Conservation (phyloP, 92 coral and sea anemone species). For the Epizoanthus fatuus region DNA sequence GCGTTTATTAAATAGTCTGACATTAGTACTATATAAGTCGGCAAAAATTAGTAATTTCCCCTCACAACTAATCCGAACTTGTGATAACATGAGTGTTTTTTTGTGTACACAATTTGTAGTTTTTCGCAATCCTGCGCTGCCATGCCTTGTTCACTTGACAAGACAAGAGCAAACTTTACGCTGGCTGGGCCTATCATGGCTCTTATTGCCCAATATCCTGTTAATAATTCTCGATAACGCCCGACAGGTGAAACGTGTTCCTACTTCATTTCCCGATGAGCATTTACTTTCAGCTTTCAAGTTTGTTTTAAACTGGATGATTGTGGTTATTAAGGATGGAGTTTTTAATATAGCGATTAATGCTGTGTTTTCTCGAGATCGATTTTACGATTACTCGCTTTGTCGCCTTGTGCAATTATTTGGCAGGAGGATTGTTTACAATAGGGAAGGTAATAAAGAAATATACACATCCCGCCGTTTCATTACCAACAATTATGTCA, state of each 20-base stretch:
- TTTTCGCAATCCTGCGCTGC: constrained; percentile 1
- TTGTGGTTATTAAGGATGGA: constrained; percentile 23
- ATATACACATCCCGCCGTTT: constrained; percentile 68
- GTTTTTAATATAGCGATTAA: constrained; percentile 62
- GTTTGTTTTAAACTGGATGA: constrained; percentile 35
- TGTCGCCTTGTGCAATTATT: constrained; percentile 62
- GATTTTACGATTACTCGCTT: constrained; percentile 55
- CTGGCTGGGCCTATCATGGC: constrained; percentile 27
- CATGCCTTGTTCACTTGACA: neutral
- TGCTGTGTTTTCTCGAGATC: constrained; percentile 65
- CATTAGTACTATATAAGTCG: neutral
- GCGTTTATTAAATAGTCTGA: neutral
- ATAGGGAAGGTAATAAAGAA: constrained; percentile 71
- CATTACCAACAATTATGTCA: constrained; percentile 79
- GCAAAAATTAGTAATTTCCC: constrained; percentile 23
- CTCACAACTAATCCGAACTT: neutral
- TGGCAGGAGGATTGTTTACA: constrained; percentile 68
- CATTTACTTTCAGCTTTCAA: constrained; percentile 21
- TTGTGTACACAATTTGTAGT: constrained; percentile 23
- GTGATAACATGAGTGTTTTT: constrained; percentile 15
- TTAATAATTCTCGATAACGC: constrained; percentile 42
- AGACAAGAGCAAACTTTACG: constrained; percentile 11
- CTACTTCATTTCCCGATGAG: constrained; percentile 16
- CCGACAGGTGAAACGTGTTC: constrained; percentile 33
- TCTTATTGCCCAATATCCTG: constrained; percentile 31